Base-by-base conservation (phyloP, 1,140 invertebrate genomes). In the Aphis gossypii region DNA sequence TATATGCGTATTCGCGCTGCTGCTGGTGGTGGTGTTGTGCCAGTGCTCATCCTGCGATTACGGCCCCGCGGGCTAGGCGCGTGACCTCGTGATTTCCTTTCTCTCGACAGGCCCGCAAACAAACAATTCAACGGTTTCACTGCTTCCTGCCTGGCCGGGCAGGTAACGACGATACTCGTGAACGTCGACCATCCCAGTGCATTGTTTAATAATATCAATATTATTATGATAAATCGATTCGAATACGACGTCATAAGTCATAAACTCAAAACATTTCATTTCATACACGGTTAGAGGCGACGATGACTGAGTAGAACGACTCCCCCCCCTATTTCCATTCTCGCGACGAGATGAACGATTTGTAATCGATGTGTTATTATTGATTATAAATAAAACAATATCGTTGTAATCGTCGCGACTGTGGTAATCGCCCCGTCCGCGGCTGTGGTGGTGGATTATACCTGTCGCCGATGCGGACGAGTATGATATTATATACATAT, bases 71-170 rank as follows among this genome's bases (percentile, higher is more conserved):
- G 84, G 92, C 48, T 86, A 1, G 35, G 76, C 51, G 92, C 48
- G 82, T 93, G 92, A 93, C 92, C 92, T 93, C 92, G 92, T 93
- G 82, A 93, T 93, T 93, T 93, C 92, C 92, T 93, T 93, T 93
- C 92, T 93, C 92, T 86, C 51, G 82, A 35, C 18, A 18, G 30
- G 90, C 41, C 30, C 18, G 90, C 68, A 14, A n/a, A 48, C 60
- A 11, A 30, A 48, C 76, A 93, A 83, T 93, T 68, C 60, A 60
- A 46, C 48, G 54, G 76, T 86, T 93, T 86, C 91, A 93, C 68
- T 93, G 35, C 38, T 83, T 93, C 91, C 91, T 82, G 44, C 54
- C 88, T 41, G 4, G 41, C 25, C 25, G 2, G 14, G 11, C 51
- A 68, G 4, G 30, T 54, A 14, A 41, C 3, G 2, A 90, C 20